Percentiles rank a stretch among this genome's conserved stretches.
These are phyloP conservation scores for Hypocryptadius cinnamomeus DNA, from an alignment of 2,113 vertebrate genomes.

Conservation along the genomic window DNA sequence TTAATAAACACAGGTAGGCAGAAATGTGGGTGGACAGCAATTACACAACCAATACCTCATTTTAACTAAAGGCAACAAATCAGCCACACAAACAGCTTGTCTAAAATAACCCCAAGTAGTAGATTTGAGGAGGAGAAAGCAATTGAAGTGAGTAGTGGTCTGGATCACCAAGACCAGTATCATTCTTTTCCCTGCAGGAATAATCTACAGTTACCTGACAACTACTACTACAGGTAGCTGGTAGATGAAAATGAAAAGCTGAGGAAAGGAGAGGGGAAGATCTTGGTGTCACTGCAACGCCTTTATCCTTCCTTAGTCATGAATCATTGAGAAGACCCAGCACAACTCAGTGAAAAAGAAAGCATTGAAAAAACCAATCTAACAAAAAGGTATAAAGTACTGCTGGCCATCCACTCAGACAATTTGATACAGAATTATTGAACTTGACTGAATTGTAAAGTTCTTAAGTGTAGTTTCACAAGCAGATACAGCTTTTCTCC, in stretches of 20 bases:
- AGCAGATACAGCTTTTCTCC: not conserved
- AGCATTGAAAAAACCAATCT: not conserved
- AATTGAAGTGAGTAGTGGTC: not conserved
- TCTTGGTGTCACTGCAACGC: not conserved
- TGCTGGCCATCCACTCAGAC: not conserved
- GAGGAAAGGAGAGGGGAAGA: not conserved
- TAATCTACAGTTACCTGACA: not conserved
- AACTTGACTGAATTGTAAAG: too few species aligned
- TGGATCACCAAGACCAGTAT: not conserved
- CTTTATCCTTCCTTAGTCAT: not conserved
- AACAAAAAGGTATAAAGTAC: not conserved
- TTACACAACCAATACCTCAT: not conserved
- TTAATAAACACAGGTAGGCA: not conserved
- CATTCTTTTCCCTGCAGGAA: not conserved
- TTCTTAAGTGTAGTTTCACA: too few species aligned
- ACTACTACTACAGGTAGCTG: fast-evolving
- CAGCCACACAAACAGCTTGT: not conserved
- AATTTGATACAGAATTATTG: too few species aligned
- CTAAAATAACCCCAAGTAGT: not conserved
- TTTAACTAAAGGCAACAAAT: not conserved
- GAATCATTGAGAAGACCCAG: not conserved
- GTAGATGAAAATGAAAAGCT: not conserved
- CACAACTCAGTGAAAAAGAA: not conserved
- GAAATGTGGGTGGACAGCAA: not conserved
- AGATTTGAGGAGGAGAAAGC: not conserved